Base-by-base conservation (phyloP, 2,888 invertebrate genomes). In the Idaea aversata region DNA sequence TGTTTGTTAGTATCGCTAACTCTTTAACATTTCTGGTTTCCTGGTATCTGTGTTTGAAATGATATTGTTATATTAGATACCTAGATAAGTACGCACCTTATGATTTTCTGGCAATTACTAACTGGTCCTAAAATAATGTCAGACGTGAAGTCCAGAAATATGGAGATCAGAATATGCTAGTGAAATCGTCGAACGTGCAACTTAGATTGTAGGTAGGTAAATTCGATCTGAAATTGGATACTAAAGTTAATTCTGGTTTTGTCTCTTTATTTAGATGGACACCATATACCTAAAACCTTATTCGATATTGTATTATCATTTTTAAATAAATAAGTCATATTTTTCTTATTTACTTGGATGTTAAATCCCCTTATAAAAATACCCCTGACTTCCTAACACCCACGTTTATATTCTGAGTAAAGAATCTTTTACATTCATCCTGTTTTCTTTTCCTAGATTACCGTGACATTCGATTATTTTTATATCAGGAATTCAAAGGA, bases 1-100 rank as follows among this genome's bases (percentile, higher is more conserved):
- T 77, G 75, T 75, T 75, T 74, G 71, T 66, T 66, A 70, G 68
- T 67, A 72, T 71, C 72, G 71, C 63, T 67, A 69, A 5, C 63
- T 65, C 63, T 62, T 65, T 57, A 60, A 58, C 68, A 61, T 58
- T 62, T 65, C 64, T 66, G 59, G n/a, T 63, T 15, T 57, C 61
- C 59, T 63, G 57, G 64, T 67, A 69, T 65, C 47, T 63, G 63
- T 61, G 65, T 64, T 57, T 68, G 64, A 68, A 68, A 59, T 64
- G 62, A 63, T 63, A 65, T 66, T 65, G 36, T 61, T 25, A 25
- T 25, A 25, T 25, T 25, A 25, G 25, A 25, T 3, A 25, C 25
- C 25, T 25, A 25, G 25, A 25, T 25, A 25, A 25, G 25, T 25
- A 25, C 25, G 3, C 3, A 25, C 25, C 25, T 25, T 25, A 25